These are phyloP conservation scores for Trigoniulus corallinus DNA, from an alignment of 1,140 invertebrate species.

Conservation along the genomic window DNA sequence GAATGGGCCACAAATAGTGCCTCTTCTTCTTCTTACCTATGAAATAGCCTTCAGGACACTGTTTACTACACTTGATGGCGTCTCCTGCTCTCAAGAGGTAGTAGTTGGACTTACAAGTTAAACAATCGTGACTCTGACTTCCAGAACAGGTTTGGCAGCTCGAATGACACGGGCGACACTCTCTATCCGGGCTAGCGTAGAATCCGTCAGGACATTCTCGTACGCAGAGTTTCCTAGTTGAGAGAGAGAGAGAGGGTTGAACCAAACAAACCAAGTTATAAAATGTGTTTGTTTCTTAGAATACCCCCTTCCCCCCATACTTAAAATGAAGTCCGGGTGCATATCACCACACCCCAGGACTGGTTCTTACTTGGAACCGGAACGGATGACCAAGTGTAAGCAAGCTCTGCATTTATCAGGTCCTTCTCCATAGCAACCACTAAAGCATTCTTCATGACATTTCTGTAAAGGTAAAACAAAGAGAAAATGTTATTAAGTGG, in stretches of 20 bases:
- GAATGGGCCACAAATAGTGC: background rate
- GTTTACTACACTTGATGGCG: background rate
- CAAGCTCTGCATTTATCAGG: constrained; percentile 10
- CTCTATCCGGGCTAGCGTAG: background rate
- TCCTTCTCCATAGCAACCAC: constrained; percentile 1
- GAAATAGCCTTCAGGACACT: background rate
- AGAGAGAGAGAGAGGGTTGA: background rate
- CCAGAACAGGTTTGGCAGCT: constrained; percentile 35
- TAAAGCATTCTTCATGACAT: constrained; percentile 4
- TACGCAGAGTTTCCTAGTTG: constrained; percentile 21
- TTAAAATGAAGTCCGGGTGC: background rate
- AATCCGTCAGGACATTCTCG: constrained; percentile 25
- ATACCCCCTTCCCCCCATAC: background rate
- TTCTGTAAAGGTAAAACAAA: background rate
- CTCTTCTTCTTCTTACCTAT: background rate
- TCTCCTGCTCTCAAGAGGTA: constrained; percentile 2
- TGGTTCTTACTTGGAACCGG: background rate
- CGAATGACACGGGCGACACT: constrained; percentile 37
- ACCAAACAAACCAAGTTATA: constrained; percentile 6
- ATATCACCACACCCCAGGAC: constrained; percentile 4
- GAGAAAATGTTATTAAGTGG: constrained; percentile 6
- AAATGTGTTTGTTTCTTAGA: background rate
- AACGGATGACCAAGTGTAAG: background rate
- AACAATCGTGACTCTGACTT: constrained; percentile 37
- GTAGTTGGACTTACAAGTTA: constrained; percentile 31